Evolutionary conservation across 2,888 invertebrate species (phyloP).

Genomic region (Pristionchus fissidentatus): DNA sequence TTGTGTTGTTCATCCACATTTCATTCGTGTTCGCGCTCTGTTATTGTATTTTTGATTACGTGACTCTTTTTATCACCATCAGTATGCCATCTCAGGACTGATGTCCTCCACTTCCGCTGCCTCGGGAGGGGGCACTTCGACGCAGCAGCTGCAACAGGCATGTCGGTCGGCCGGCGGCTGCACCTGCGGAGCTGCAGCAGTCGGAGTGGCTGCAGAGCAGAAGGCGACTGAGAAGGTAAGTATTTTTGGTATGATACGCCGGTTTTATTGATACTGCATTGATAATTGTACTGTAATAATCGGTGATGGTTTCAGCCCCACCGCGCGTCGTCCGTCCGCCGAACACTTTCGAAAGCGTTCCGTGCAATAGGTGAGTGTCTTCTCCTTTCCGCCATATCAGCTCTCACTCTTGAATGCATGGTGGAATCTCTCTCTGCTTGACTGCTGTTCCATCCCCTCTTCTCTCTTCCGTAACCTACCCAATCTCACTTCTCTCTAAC

Average conservation of each 20-base stretch:
- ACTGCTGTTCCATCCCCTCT: neutral
- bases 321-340: conserved; percentile 30
- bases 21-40: neutral
- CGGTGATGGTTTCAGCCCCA: neutral
- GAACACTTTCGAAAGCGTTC: conserved; percentile 35
- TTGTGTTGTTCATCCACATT: conserved; percentile 13
- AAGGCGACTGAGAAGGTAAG: conserved; percentile 32
- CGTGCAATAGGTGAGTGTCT: conserved; percentile 33
- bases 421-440: neutral
- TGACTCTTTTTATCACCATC: neutral
- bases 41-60: neutral
- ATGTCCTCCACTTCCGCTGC: conserved; percentile 31
- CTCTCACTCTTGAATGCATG: conserved; percentile 2
- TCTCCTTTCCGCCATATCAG: neutral
- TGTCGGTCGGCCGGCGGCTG: conserved; percentile 41
- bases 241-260: neutral
- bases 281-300: neutral
- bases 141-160: neutral
- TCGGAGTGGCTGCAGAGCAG: neutral
- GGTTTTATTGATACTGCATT: neutral
- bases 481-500: neutral
- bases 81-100: neutral
- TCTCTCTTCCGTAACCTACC: neutral
- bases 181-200: conserved; percentile 26
- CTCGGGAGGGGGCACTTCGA: neutral